Evolutionary conservation across 2,888 invertebrate genomes (phyloP).

Genomic region (Acronicta aceris): DNA sequence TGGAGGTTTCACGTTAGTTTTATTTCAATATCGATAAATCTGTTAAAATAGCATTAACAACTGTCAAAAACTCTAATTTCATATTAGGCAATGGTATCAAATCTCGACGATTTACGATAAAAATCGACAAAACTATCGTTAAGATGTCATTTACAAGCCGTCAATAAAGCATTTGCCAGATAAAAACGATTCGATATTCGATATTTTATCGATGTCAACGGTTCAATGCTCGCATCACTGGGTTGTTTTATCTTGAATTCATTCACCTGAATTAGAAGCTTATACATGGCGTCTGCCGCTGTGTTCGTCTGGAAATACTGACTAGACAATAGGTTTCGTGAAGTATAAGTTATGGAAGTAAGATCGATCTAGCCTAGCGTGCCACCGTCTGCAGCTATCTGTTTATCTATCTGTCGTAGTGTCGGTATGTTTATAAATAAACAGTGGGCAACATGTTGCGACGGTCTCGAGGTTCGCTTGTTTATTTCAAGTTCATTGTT

Average conservation of each 20-base stretch:
- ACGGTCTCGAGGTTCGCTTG: constrained; percentile 48
- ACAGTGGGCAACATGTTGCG: constrained; percentile 49
- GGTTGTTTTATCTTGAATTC: background rate
- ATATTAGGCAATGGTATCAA: too few relatives aligned
- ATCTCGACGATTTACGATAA: too few relatives aligned
- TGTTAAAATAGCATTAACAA: too few relatives aligned
- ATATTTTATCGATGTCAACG: too few relatives aligned
- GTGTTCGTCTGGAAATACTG: constrained; percentile 10
- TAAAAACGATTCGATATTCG: too few relatives aligned
- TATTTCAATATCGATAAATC: too few relatives aligned
- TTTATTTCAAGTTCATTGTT: constrained; percentile 67
- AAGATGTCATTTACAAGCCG: too few relatives aligned
- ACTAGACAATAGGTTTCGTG: constrained; percentile 10
- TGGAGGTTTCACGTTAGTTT: too few relatives aligned
- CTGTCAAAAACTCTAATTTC: too few relatives aligned
- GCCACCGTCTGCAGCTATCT: constrained; percentile 34
- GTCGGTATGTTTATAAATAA: constrained; percentile 60
- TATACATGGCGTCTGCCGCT: background rate
- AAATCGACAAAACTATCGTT: too few relatives aligned
- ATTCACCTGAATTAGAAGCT: background rate
- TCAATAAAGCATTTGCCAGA: too few relatives aligned
- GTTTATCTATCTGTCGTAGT: constrained; percentile 47
- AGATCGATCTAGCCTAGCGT: constrained; percentile 26
- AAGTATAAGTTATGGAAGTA: constrained; percentile 26
- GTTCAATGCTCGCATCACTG: background rate